These are phyloP conservation scores for Calycopis cecrops DNA, from an alignment of 1,140 invertebrate species.

Conservation along the genomic window DNA sequence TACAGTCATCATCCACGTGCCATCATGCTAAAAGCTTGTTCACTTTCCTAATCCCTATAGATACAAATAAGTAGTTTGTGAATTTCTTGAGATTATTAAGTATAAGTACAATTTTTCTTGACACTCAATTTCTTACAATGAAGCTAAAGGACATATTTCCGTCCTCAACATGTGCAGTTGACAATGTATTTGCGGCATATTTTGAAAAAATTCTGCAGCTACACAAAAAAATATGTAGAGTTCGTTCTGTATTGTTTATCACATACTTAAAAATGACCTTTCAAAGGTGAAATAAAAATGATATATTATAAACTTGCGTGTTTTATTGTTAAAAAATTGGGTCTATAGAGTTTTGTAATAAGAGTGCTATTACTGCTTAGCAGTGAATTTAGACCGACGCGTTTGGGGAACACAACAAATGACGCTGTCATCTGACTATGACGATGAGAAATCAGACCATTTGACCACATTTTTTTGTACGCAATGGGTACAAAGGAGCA, in stretches of 20 bases:
- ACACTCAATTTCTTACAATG: constrained; percentile 51
- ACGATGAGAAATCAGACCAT: too few relatives aligned
- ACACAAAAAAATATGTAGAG: constrained; percentile 52
- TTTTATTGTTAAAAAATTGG: constrained; percentile 21
- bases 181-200: constrained; percentile 40
- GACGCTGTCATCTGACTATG: too few relatives aligned
- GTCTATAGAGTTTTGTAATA: too few relatives aligned
- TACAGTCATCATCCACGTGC: constrained; percentile 45
- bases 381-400: too few relatives aligned
- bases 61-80: constrained; percentile 57
- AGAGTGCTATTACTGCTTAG: too few relatives aligned
- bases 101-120: constrained; percentile 61
- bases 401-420: too few relatives aligned
- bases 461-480: too few relatives aligned
- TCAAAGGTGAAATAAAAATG: constrained; percentile 66
- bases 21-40: constrained; percentile 66
- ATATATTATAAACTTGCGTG: constrained; percentile 34
- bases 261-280: constrained; percentile 48
- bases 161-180: constrained; percentile 54
- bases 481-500: too few relatives aligned
- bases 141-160: constrained; percentile 58
- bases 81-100: constrained; percentile 64
- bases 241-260: constrained; percentile 61
- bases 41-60: constrained; percentile 54
- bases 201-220: constrained; percentile 37